phyloP scores from a whole-genome alignment of 2,113 vertebrate species.

The Chascanopsetta lugubris region DNA sequence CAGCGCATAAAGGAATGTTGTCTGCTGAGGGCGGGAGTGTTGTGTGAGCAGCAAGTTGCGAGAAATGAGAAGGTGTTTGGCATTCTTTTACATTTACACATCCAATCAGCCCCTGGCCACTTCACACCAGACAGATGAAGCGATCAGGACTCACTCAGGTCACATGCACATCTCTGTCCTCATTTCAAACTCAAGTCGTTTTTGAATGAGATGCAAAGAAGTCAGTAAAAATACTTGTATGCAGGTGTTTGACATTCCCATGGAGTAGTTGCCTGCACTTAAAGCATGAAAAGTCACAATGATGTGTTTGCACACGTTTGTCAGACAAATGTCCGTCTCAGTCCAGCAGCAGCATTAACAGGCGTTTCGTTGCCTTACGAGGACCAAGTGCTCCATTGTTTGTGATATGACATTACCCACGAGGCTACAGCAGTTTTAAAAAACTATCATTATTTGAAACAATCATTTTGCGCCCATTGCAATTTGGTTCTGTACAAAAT shows the following conservation, averaged over 20 bases:
- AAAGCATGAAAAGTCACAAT: not conserved
- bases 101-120: too few relatives aligned
- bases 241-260: not conserved
- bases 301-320: not conserved
- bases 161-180: too few relatives aligned
- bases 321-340: constrained; percentile 1
- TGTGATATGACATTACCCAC: not conserved
- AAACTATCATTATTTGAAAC: too few relatives aligned
- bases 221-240: not conserved
- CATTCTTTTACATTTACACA: too few relatives aligned
- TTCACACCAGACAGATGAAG: too few relatives aligned
- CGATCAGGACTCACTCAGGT: too few relatives aligned
- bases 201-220: not conserved
- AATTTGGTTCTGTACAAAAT: too few relatives aligned
- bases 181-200: not conserved
- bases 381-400: not conserved
- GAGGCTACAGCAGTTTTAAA: not conserved
- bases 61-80: not conserved
- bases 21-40: constrained; percentile 31
- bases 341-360: not conserved
- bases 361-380: not conserved
- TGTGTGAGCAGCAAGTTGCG: too few relatives aligned
- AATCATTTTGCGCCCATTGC: too few relatives aligned
- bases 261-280: not conserved
- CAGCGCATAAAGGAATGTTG: constrained; percentile 37